A percentile compares a stretch with the other conserved stretches of the same genome.
Conservation (phyloP, 2,797 vertebrate genomes). For the Myoxocephalus aenaeus region DNA sequence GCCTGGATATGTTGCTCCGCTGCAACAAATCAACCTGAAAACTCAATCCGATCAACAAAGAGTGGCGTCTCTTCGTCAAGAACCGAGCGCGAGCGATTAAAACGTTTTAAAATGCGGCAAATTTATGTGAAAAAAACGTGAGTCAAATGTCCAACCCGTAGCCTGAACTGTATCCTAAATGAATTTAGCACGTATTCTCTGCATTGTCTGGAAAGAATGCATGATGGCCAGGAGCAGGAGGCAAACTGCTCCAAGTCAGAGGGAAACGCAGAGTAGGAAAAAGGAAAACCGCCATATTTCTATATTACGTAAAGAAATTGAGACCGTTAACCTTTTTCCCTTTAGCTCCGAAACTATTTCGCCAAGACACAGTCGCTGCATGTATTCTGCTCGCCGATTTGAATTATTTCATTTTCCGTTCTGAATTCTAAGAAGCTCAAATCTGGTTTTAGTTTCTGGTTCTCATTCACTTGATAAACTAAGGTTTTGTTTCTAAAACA, state of each 20-base stretch:
- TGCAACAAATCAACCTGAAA: not conserved
- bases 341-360: slow-evolving; percentile 29
- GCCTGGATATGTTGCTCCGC: not conserved
- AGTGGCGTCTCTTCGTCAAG: not conserved
- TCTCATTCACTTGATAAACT: not conserved
- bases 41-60: not conserved
- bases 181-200: slow-evolving; percentile 36
- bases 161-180: slow-evolving; percentile 27
- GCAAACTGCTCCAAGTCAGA: slow-evolving; percentile 9
- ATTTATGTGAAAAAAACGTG: slow-evolving; percentile 5
- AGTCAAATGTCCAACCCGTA: slow-evolving; percentile 49
- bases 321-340: not conserved
- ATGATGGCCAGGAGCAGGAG: slow-evolving; percentile 16
- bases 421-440: slow-evolving; percentile 36
- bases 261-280: not conserved
- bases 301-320: slow-evolving; percentile 32
- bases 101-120: not conserved
- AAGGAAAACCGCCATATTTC: slow-evolving; percentile 6
- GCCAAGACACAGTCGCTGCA: slow-evolving; percentile 43
- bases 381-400: slow-evolving; percentile 35
- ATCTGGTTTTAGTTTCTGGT: not conserved
- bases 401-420: slow-evolving; percentile 46
- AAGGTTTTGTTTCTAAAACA: not conserved
- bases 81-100: not conserved
- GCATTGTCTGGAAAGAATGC: slow-evolving; percentile 57